phyloP scores from a whole-genome alignment of 2,888 invertebrate species.

The Marasmarcha lunaedactyla region DNA sequence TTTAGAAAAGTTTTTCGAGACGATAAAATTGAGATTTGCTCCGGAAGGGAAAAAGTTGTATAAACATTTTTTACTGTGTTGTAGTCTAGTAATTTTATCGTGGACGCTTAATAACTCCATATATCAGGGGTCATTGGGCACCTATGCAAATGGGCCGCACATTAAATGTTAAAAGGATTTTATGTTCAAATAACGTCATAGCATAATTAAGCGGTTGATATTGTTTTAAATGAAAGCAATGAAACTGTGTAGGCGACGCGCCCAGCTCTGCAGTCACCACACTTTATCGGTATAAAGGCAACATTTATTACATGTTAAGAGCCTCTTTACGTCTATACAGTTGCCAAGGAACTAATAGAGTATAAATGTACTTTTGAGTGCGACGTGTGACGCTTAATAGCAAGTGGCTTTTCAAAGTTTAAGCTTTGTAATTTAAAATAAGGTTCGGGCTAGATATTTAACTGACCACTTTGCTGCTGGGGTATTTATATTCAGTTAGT shows the following conservation, averaged over 20 bases:
- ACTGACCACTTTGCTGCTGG: no score
- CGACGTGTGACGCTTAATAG: no score
- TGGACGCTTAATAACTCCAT: neutral
- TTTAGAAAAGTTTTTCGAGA: no score
- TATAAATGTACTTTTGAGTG: conserved; percentile 12
- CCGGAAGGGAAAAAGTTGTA: no score
- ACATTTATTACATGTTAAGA: conserved; percentile 57
- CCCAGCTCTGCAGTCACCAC: conserved; percentile 32
- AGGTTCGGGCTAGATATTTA: no score
- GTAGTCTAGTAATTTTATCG: neutral
- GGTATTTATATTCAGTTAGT: no score
- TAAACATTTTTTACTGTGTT: no score
- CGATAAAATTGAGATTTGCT: no score
- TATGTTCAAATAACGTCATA: conserved; percentile 1
- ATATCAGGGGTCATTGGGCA: neutral
- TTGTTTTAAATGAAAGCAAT: conserved; percentile 49
- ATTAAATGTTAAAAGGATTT: neutral
- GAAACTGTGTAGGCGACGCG: conserved; percentile 26
- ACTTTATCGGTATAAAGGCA: conserved; percentile 46
- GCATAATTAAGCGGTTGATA: conserved; percentile 12
- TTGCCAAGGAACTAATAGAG: conserved; percentile 42
- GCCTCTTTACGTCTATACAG: conserved; percentile 46
- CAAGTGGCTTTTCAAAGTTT: no score
- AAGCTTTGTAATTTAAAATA: no score
- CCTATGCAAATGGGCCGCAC: neutral